These are phyloP conservation scores for Chirona hameri DNA, from an alignment of 2,888 invertebrate genomes.

Conservation along the genomic window DNA sequence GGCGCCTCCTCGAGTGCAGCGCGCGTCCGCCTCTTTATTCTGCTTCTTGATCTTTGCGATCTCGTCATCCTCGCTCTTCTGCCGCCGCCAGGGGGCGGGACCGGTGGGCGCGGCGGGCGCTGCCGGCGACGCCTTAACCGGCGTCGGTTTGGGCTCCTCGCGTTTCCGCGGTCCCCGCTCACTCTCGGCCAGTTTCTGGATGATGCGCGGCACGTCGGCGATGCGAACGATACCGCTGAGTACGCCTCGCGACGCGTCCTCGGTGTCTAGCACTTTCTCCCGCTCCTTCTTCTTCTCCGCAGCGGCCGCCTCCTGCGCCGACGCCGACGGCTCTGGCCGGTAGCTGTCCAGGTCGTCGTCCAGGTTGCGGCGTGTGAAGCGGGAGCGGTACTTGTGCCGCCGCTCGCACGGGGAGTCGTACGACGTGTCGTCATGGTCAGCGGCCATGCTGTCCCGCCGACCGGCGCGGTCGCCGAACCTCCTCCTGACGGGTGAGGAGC, in stretches of 20 bases:
- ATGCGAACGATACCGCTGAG: constrained; percentile 84
- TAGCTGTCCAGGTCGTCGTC: constrained; percentile 46
- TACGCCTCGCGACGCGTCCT: constrained; percentile 74
- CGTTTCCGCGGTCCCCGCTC: constrained; percentile 60
- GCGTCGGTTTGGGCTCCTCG: constrained; percentile 38
- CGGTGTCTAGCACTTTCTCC: constrained; percentile 75
- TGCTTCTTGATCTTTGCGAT: constrained; percentile 46
- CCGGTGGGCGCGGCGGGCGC: constrained; percentile 41
- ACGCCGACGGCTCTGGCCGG: constrained; percentile 70
- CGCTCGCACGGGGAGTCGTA: constrained; percentile 36
- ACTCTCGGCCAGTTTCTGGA: constrained; percentile 80
- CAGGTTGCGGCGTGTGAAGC: constrained; percentile 56
- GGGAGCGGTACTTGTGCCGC: constrained; percentile 54
- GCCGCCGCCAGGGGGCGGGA: constrained; percentile 57
- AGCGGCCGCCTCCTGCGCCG: constrained; percentile 53
- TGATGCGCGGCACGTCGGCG: constrained; percentile 81
- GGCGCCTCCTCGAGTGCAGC: constrained; percentile 41
- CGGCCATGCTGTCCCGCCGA: constrained; percentile 6
- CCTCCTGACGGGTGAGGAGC: constrained; percentile 61
- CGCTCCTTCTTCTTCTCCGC: constrained; percentile 49
- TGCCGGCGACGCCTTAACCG: constrained; percentile 39
- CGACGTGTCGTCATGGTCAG: constrained; percentile 34
- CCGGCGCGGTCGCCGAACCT: constrained; percentile 64
- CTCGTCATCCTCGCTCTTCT: constrained; percentile 85
- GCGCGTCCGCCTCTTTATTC: constrained; percentile 40